phyloP scores from a whole-genome alignment of 2,113 vertebrate species.

The Heteronetta atricapilla region DNA sequence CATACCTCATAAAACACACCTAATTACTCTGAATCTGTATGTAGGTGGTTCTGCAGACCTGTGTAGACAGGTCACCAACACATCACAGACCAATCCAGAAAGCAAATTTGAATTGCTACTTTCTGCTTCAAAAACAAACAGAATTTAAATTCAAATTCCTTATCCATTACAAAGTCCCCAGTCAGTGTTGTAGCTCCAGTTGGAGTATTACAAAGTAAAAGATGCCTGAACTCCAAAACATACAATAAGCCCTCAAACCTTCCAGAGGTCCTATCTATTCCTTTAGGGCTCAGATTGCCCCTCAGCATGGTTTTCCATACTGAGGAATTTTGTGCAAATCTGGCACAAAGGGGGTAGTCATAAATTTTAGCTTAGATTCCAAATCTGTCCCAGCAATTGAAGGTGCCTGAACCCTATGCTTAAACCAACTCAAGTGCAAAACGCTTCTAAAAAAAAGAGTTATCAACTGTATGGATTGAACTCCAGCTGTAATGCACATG shows the following conservation, averaged over 20 bases:
- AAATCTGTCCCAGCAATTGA: not conserved
- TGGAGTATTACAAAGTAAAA: not conserved
- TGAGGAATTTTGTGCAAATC: not conserved
- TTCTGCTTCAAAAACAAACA: not conserved
- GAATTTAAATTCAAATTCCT: slow-evolving; percentile 11
- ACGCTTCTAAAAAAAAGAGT: not conserved
- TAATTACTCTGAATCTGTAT: not conserved
- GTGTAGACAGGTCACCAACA: not conserved
- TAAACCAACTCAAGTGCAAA: not conserved
- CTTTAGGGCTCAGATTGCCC: not conserved
- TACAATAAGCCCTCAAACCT: not conserved
- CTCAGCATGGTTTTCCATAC: not conserved
- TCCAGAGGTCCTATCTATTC: not conserved
- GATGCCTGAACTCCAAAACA: not conserved
- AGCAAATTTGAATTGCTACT: not conserved
- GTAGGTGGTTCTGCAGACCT: not conserved
- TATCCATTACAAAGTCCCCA: not conserved
- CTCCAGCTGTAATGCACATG: not conserved
- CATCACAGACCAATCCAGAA: not conserved
- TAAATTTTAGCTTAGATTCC: not conserved
- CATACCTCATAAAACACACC: not conserved
- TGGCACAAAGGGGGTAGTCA: not conserved
- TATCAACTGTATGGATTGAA: not conserved
- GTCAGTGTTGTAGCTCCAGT: not conserved
- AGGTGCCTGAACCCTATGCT: not conserved